These are phyloP conservation scores for Remorina albescens DNA, from an alignment of 2,797 vertebrate species.

Conservation along the genomic window DNA sequence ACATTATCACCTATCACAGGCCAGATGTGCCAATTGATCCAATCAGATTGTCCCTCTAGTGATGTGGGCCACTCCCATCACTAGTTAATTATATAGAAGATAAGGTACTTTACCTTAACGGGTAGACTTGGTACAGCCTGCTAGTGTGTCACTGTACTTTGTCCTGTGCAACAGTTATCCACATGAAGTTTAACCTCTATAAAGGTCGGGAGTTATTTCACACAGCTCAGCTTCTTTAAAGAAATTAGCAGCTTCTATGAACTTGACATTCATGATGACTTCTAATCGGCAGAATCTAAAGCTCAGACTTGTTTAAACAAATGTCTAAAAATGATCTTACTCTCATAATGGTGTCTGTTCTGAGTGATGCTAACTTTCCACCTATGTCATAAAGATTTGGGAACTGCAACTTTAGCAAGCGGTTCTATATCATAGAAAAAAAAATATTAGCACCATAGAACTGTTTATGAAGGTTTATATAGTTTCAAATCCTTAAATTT, in stretches of 20 bases:
- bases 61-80: slow-evolving; percentile 63
- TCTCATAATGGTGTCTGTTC: too few relatives aligned
- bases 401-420: background rate
- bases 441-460: background rate
- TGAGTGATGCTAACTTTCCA: background rate
- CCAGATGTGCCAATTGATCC: slow-evolving; percentile 81
- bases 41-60: slow-evolving; percentile 71
- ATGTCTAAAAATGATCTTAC: too few relatives aligned
- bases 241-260: slow-evolving; percentile 12
- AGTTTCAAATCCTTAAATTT: background rate
- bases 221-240: background rate
- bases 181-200: slow-evolving; percentile 1
- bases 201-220: slow-evolving; percentile 20
- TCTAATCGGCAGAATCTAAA: slow-evolving; percentile 3
- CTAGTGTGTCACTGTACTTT: slow-evolving; percentile 27
- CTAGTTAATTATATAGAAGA: slow-evolving; percentile 65
- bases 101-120: slow-evolving; percentile 34
- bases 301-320: background rate
- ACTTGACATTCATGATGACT: background rate
- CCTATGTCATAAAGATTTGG: background rate
- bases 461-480: background rate
- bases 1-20: slow-evolving; percentile 81
- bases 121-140: slow-evolving; percentile 21
- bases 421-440: background rate
- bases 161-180: slow-evolving; percentile 8